A percentile compares a stretch with the other conserved stretches of the same genome.
phyloP scores from a whole-genome alignment of 2,888 invertebrate species.

The Tyria jacobaeae region DNA sequence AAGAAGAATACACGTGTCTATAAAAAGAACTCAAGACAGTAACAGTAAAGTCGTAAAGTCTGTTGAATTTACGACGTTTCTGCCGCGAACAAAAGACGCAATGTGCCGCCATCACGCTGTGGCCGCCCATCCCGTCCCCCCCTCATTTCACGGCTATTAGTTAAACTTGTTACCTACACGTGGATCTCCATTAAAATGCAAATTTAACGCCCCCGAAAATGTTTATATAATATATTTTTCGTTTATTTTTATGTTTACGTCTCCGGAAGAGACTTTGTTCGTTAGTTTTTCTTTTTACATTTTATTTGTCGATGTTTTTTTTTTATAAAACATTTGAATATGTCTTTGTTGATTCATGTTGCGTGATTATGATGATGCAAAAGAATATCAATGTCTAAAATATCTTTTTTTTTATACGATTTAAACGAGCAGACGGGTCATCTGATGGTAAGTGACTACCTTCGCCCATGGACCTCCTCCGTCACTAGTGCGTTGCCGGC shows the following conservation, averaged over 20 bases:
- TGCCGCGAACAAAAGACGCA: constrained; percentile 46
- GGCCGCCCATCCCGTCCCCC: constrained; percentile 55
- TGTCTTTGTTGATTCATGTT: too few species aligned
- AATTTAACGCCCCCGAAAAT: constrained; percentile 81
- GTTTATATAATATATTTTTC: constrained; percentile 76
- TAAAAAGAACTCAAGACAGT: constrained; percentile 38
- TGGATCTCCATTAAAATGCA: constrained; percentile 85
- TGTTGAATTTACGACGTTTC: constrained; percentile 50
- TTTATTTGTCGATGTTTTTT: background rate
- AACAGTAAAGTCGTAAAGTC: constrained; percentile 41
- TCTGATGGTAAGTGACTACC: too few species aligned
- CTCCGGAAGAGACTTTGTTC: constrained; percentile 36
- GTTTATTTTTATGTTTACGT: constrained; percentile 65
- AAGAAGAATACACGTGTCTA: too few species aligned
- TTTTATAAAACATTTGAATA: constrained; percentile 24
- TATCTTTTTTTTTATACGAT: too few species aligned
- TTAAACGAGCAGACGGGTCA: too few species aligned
- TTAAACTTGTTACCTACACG: constrained; percentile 84
- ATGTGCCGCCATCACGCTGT: constrained; percentile 23
- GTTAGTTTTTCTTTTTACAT: constrained; percentile 30
- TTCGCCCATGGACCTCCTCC: too few species aligned
- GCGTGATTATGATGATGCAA: too few species aligned
- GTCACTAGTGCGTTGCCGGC: too few species aligned
- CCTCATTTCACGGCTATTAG: constrained; percentile 84
- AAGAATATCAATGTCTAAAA: too few species aligned